Conservation (phyloP, 2,113 vertebrate genomes). For the Caranx ignobilis region DNA sequence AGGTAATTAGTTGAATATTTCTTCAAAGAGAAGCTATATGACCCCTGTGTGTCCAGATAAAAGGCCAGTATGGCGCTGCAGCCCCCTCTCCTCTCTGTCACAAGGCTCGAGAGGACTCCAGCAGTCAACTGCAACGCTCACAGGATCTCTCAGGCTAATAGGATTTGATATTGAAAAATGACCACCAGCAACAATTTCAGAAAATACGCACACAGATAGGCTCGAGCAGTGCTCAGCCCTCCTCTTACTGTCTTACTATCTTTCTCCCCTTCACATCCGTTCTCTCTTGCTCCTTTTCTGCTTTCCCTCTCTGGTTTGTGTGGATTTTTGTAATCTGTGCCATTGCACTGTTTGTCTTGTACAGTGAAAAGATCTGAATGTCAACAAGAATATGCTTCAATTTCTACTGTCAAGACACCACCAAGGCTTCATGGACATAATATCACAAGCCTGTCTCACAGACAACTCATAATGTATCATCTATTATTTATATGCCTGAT, state of each 20-base stretch:
- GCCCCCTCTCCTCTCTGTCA: slow-evolving; percentile 68
- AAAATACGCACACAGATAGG: slow-evolving; percentile 59
- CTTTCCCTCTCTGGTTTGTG: slow-evolving; percentile 22
- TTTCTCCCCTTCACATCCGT: slow-evolving; percentile 19
- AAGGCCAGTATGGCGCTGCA: slow-evolving; percentile 80
- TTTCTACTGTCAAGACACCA: slow-evolving; percentile 39
- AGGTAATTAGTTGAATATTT: slow-evolving; percentile 89
- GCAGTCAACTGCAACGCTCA: slow-evolving; percentile 71
- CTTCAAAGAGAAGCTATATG: slow-evolving; percentile 87
- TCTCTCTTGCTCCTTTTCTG: neutral
- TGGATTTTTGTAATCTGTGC: slow-evolving; percentile 33
- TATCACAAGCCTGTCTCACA: slow-evolving; percentile 72
- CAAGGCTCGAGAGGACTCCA: slow-evolving; percentile 82
- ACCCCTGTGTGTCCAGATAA: slow-evolving; percentile 84
- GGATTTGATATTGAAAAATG: slow-evolving; percentile 86
- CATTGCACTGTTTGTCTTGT: slow-evolving; percentile 23
- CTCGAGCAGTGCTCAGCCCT: slow-evolving; percentile 47
- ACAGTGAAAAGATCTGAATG: slow-evolving; percentile 5
- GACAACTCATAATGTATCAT: slow-evolving; percentile 81
- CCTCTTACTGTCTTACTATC: slow-evolving; percentile 16
- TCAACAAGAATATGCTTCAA: slow-evolving; percentile 49
- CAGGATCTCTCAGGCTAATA: slow-evolving; percentile 84
- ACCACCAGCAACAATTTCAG: slow-evolving; percentile 74
- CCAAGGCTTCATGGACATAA: slow-evolving; percentile 64
- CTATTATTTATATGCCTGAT: slow-evolving; percentile 83